These are phyloP conservation scores for Amphilophus citrinellus DNA, from an alignment of 2,113 vertebrate genomes.

Conservation along the genomic window DNA sequence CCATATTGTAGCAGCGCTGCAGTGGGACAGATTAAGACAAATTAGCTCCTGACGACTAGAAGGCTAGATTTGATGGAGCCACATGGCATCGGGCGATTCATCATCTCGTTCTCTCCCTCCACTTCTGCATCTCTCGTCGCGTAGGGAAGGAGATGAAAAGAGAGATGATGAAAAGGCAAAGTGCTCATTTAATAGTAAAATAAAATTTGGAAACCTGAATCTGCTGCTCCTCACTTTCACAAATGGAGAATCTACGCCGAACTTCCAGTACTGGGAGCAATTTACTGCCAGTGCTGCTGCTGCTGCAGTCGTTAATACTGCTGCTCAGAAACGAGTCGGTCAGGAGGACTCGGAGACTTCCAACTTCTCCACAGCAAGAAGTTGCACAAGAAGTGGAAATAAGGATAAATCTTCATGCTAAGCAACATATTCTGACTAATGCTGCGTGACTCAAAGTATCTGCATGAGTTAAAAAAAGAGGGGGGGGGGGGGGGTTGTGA, in stretches of 20 bases:
- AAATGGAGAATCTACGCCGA: neutral
- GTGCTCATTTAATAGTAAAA: constrained; percentile 1
- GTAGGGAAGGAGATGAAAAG: neutral
- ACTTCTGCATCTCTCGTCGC: constrained; percentile 26
- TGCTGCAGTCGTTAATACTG: neutral
- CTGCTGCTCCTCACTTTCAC: neutral
- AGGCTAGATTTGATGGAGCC: constrained; percentile 63
- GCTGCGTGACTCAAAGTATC: constrained; percentile 9
- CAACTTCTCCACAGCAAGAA: constrained; percentile 15
- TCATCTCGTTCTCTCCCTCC: constrained; percentile 30
- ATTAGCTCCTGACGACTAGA: constrained; percentile 57
- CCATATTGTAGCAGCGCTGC: constrained; percentile 54
- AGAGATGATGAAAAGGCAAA: neutral
- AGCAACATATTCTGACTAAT: constrained; percentile 38
- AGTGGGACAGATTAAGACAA: constrained; percentile 71
- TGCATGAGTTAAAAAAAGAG: neutral
- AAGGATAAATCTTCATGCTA: constrained; percentile 9
- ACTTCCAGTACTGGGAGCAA: neutral
- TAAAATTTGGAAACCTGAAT: neutral
- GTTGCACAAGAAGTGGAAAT: constrained; percentile 28
- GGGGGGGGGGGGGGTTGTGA: neutral
- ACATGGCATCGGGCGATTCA: constrained; percentile 53
- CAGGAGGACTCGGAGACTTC: constrained; percentile 1
- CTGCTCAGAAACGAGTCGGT: constrained; percentile 4
- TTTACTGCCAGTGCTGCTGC: neutral